Evolutionary conservation across 2,113 vertebrate genomes (phyloP).

Genomic region (Alligator mississippiensis): DNA sequence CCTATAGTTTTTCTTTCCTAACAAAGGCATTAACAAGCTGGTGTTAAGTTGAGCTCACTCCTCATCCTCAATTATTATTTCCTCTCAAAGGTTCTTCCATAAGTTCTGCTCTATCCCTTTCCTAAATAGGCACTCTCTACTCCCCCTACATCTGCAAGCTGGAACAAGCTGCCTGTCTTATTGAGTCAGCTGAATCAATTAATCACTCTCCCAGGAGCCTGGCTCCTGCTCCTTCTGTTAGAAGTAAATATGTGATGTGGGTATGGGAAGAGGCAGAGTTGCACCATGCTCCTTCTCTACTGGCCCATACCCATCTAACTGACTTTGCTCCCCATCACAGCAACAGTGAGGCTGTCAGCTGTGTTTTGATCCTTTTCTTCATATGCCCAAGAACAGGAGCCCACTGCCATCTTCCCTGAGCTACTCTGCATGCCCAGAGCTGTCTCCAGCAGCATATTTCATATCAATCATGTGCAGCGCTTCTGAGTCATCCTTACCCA

Average conservation of each 20-base stretch:
- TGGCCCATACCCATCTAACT: background rate
- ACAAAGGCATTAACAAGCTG: background rate
- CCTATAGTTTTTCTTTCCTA: background rate
- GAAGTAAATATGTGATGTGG: background rate
- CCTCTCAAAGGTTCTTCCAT: too few species aligned
- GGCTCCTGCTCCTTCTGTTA: background rate
- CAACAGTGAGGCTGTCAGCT: background rate
- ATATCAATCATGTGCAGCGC: background rate
- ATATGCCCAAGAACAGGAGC: rapidly evolving
- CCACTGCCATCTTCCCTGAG: background rate
- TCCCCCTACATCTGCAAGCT: rapidly evolving
- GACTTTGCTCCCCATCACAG: background rate
- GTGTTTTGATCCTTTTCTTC: rapidly evolving
- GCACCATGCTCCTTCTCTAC: rapidly evolving
- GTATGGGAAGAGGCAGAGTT: background rate
- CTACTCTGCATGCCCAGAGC: background rate
- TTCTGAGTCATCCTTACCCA: background rate
- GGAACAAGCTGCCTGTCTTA: background rate
- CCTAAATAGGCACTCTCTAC: background rate
- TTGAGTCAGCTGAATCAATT: rapidly evolving
- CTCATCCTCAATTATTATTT: too few species aligned
- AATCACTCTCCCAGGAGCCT: background rate
- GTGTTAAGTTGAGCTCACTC: too few species aligned
- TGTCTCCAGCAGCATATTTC: background rate
- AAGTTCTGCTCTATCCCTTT: background rate